A percentile compares a stretch with the other conserved stretches of the same genome.
Evolutionary conservation across 2,888 invertebrate genomes (phyloP).

Genomic region (Coronaproctus castanopsis): DNA sequence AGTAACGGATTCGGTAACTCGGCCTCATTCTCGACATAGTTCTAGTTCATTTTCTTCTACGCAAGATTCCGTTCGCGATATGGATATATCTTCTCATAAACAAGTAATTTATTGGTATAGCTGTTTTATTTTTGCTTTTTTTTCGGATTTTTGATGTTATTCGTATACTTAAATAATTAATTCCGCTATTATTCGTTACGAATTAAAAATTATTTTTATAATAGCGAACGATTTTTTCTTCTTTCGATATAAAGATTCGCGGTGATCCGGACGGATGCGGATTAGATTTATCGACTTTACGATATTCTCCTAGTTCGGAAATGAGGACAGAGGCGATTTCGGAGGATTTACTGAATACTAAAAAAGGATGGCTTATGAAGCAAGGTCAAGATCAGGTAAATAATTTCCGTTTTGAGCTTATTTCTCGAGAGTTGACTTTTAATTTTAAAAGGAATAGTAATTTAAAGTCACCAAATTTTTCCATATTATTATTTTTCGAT

Average conservation of each 20-base stretch:
- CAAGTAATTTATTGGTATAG: conserved; percentile 15
- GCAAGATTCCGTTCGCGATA: conserved; percentile 22
- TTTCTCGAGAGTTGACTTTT: no score
- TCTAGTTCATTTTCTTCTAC: conserved; percentile 16
- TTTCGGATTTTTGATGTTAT: not conserved
- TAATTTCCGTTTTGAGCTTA: no score
- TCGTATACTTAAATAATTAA: not conserved
- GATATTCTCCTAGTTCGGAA: conserved; percentile 32
- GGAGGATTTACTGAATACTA: conserved; percentile 59
- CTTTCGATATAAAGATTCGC: conserved; percentile 33
- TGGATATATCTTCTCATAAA: conserved; percentile 21
- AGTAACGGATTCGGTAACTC: conserved; percentile 53
- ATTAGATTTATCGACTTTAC: conserved; percentile 32
- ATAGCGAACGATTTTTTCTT: not conserved
- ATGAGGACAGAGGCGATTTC: conserved; percentile 48
- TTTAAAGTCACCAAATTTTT: no score
- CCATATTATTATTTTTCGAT: no score
- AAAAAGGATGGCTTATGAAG: conserved; percentile 84
- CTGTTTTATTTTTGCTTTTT: not conserved
- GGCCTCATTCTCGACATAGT: conserved; percentile 29
- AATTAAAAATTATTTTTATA: no score
- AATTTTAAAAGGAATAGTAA: no score
- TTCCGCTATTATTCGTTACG: no score
- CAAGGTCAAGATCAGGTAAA: conserved; percentile 37
- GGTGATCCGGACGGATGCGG: conserved; percentile 61